phyloP scores from a whole-genome alignment of 2,113 vertebrate species.

The Cervus canadensis region DNA sequence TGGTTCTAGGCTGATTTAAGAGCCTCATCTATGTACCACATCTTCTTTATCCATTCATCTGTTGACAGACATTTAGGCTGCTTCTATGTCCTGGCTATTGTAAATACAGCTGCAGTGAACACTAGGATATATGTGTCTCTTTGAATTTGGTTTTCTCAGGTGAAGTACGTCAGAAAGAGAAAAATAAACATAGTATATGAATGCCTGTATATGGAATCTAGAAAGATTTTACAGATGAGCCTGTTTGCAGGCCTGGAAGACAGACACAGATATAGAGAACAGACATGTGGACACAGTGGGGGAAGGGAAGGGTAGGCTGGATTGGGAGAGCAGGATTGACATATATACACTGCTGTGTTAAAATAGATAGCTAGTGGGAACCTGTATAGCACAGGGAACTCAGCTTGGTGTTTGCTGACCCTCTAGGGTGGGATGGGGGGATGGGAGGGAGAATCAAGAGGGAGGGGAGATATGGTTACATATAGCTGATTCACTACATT shows the following conservation, averaged over 20 bases:
- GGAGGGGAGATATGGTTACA: not conserved
- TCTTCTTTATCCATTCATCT: not conserved
- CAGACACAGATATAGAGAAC: not conserved
- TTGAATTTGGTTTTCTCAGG: not conserved
- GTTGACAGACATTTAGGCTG: not conserved
- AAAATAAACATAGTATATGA: not conserved
- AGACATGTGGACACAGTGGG: not conserved
- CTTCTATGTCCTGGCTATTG: not conserved
- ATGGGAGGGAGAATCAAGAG: not conserved
- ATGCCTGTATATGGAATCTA: not conserved
- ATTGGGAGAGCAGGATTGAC: not conserved
- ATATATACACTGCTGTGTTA: not conserved
- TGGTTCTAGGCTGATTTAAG: not conserved
- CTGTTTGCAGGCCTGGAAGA: not conserved
- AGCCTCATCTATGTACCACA: not conserved
- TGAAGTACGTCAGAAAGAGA: not conserved
- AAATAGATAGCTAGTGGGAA: not conserved
- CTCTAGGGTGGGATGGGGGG: not conserved
- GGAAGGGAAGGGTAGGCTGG: not conserved
- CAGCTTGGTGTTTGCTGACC: not conserved
- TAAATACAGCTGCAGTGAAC: not conserved
- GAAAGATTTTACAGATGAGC: not conserved
- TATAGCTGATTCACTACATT: not conserved
- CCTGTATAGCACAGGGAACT: not conserved
- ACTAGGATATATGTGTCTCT: not conserved